Conservation (phyloP, 2,797 vertebrate genomes). For the Chrysocyon brachyurus region DNA sequence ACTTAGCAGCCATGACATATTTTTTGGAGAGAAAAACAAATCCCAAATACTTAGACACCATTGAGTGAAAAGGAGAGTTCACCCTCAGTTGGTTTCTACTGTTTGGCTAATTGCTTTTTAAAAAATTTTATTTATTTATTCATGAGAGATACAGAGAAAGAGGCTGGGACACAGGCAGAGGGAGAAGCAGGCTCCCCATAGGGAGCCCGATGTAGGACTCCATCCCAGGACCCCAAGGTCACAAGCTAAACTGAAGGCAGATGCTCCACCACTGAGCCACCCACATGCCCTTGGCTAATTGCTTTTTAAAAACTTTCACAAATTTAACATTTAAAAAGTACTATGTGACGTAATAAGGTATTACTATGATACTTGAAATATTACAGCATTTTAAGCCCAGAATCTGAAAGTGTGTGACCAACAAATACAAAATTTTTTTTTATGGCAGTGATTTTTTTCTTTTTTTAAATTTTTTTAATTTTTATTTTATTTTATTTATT, state of each 20-base stretch:
- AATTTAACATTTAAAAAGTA: background rate
- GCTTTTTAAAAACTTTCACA: background rate
- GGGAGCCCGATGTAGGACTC: no score
- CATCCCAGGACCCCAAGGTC: no score
- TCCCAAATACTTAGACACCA: conserved; percentile 1
- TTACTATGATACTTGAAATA: background rate
- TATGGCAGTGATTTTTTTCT: no score
- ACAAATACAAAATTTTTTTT: conserved; percentile 4
- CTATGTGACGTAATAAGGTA: background rate
- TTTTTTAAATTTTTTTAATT: no score
- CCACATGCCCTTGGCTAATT: no score
- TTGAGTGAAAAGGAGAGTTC: background rate
- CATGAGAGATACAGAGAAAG: no score
- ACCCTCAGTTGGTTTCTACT: background rate
- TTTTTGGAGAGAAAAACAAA: conserved; percentile 42
- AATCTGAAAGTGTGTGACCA: conserved; percentile 24
- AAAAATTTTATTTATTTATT: background rate
- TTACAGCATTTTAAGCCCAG: background rate
- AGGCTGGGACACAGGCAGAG: no score
- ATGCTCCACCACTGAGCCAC: no score
- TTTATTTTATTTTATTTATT: no score
- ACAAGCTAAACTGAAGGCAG: no score
- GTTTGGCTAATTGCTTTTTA: background rate
- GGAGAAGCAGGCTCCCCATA: no score
- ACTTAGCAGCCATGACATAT: conserved; percentile 36